Conservation (phyloP, 2,113 vertebrate genomes). For the Manacus vitellinus region DNA sequence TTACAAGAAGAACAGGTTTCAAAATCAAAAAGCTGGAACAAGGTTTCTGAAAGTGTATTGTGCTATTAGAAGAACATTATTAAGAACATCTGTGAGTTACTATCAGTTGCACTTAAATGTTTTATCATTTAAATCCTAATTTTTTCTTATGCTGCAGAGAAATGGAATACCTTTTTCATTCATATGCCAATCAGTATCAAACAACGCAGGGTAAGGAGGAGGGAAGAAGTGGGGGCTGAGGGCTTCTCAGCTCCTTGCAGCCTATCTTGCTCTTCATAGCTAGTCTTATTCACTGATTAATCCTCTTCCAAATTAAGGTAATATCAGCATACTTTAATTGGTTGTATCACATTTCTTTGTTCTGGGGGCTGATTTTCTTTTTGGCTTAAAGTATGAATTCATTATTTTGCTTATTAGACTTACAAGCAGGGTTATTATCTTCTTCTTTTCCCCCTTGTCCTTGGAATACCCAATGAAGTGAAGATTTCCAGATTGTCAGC, state of each 20-base stretch:
- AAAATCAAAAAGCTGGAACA: neutral
- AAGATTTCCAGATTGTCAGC: conserved; percentile 64
- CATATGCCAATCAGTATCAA: neutral
- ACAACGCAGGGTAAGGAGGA: neutral
- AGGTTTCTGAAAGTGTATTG: neutral
- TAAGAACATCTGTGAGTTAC: neutral
- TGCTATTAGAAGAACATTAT: neutral
- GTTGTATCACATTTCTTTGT: conserved; percentile 15
- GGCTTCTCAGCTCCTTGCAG: neutral
- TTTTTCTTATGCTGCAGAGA: neutral
- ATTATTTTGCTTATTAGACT: conserved; percentile 54
- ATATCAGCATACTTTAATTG: conserved; percentile 5
- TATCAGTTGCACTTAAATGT: neutral
- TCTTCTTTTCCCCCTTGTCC: conserved; percentile 37
- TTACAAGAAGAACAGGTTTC: neutral
- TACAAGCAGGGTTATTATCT: conserved; percentile 32
- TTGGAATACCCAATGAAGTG: conserved; percentile 46
- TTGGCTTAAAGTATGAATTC: conserved; percentile 22
- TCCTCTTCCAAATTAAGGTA: conserved; percentile 19
- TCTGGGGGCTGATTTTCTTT: neutral
- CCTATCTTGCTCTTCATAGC: neutral
- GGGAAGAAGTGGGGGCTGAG: neutral
- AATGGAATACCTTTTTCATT: neutral
- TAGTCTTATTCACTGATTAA: neutral
- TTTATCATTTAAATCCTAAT: neutral